phyloP scores from a whole-genome alignment of 2,888 invertebrate species.

The Thelaira solivaga region DNA sequence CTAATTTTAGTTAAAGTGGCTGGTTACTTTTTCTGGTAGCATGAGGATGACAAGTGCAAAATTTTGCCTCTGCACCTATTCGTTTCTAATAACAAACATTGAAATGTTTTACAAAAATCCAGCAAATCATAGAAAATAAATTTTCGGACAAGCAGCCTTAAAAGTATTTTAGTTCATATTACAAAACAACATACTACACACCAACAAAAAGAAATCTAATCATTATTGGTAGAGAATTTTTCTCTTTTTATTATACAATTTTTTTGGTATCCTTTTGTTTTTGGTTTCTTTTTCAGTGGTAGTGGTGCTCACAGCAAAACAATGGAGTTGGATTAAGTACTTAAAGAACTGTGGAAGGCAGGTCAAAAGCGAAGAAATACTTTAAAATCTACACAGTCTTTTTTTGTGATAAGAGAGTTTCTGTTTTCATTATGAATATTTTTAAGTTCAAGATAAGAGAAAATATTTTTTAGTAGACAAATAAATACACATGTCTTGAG shows the following conservation, averaged over 20 bases:
- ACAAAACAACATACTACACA: slow-evolving; percentile 5
- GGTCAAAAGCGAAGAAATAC: too few species aligned
- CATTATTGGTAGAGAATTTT: slow-evolving; percentile 35
- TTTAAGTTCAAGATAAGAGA: too few species aligned
- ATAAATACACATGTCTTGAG: too few species aligned
- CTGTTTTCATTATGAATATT: too few species aligned
- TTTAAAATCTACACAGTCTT: too few species aligned
- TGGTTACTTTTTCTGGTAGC: neutral
- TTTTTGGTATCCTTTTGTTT: slow-evolving; percentile 1
- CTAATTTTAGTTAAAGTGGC: slow-evolving; percentile 14
- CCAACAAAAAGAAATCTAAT: slow-evolving; percentile 41
- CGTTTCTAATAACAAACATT: slow-evolving; percentile 44
- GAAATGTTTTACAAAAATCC: slow-evolving; percentile 25
- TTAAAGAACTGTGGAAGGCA: too few species aligned
- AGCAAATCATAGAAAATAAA: slow-evolving; percentile 44
- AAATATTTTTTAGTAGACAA: too few species aligned
- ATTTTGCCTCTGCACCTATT: neutral
- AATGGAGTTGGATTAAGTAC: neutral
- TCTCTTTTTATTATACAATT: neutral
- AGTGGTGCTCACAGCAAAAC: slow-evolving; percentile 6
- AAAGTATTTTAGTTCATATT: neutral
- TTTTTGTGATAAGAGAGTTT: too few species aligned
- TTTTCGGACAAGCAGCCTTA: neutral
- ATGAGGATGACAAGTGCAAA: neutral
- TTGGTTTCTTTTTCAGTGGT: neutral